Percentiles rank a stretch among this genome's conserved stretches.
phyloP scores from a whole-genome alignment of 2,113 vertebrate genomes.

The Scomber colias region DNA sequence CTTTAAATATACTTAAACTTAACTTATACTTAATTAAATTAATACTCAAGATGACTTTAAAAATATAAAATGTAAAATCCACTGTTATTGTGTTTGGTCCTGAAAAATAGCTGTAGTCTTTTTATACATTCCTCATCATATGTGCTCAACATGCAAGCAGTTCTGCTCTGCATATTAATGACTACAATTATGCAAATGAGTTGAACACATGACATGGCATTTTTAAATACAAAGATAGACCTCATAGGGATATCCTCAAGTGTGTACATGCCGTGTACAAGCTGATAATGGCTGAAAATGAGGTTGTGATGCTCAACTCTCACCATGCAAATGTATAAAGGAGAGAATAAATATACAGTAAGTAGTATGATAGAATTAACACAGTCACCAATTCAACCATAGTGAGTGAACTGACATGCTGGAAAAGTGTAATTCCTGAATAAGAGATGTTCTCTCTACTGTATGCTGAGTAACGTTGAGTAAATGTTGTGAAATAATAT shows the following conservation, averaged over 20 bases:
- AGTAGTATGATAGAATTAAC: neutral
- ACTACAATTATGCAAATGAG: conserved; percentile 54
- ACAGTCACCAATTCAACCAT: neutral
- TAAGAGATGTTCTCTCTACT: conserved; percentile 23
- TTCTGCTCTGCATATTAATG: conserved; percentile 39
- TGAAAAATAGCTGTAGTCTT: neutral
- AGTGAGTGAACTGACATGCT: conserved; percentile 16
- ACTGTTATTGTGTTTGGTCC: neutral
- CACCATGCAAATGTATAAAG: conserved; percentile 1
- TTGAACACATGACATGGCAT: conserved; percentile 25
- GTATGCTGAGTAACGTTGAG: neutral
- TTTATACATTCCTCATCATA: conserved; percentile 7
- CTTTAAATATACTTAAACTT: neutral
- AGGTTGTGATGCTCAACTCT: neutral
- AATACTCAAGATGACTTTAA: neutral
- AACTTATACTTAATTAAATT: too few relatives aligned
- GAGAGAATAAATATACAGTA: neutral
- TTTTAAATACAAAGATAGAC: conserved; percentile 12
- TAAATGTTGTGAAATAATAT: neutral
- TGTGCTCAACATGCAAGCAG: conserved; percentile 15
- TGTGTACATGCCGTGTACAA: neutral
- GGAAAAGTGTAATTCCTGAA: conserved; percentile 14
- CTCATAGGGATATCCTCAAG: neutral
- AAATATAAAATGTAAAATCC: neutral
- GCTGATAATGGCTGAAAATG: neutral